Evolutionary conservation across 2,113 vertebrate genomes (phyloP).

Genomic region (Brachyhypopomus gauderio): DNA sequence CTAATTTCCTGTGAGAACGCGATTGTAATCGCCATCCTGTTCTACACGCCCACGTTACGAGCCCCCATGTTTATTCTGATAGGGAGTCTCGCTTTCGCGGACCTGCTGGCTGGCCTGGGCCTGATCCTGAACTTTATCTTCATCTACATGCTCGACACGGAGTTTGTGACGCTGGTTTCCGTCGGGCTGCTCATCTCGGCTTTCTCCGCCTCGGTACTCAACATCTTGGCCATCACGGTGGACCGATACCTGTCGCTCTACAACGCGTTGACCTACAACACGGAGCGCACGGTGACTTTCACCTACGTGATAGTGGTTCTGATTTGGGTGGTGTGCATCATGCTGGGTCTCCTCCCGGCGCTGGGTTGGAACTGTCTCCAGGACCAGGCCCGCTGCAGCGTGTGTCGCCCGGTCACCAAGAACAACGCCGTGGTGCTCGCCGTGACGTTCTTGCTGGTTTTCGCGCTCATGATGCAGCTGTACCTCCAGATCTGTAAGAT

Average conservation of each 20-base stretch:
- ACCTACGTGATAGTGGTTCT: constrained; percentile 83
- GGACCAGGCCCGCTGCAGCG: constrained; percentile 82
- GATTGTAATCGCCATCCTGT: constrained; percentile 86
- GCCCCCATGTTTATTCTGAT: constrained; percentile 86
- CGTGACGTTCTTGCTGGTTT: constrained; percentile 85
- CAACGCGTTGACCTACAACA: constrained; percentile 91
- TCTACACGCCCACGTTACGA: constrained; percentile 85
- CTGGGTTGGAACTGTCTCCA: constrained; percentile 90
- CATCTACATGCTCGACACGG: constrained; percentile 80
- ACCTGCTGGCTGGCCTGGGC: constrained; percentile 85
- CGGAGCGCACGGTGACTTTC: constrained; percentile 82
- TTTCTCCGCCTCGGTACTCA: constrained; percentile 88
- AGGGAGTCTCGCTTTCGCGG: constrained; percentile 85
- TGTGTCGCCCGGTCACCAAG: constrained; percentile 85
- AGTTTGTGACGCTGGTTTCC: constrained; percentile 78
- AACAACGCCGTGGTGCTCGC: constrained; percentile 86
- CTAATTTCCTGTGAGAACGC: constrained; percentile 88
- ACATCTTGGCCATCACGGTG: constrained; percentile 88
- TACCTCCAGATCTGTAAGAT: constrained; percentile 92
- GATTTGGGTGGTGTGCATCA: constrained; percentile 80
- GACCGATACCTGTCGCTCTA: constrained; percentile 91
- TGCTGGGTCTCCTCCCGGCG: constrained; percentile 80
- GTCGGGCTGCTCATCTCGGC: constrained; percentile 83
- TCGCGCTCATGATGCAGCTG: constrained; percentile 90
- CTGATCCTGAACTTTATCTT: constrained; percentile 87